Conservation (phyloP, 2,113 vertebrate genomes). For the Panurus biarmicus region DNA sequence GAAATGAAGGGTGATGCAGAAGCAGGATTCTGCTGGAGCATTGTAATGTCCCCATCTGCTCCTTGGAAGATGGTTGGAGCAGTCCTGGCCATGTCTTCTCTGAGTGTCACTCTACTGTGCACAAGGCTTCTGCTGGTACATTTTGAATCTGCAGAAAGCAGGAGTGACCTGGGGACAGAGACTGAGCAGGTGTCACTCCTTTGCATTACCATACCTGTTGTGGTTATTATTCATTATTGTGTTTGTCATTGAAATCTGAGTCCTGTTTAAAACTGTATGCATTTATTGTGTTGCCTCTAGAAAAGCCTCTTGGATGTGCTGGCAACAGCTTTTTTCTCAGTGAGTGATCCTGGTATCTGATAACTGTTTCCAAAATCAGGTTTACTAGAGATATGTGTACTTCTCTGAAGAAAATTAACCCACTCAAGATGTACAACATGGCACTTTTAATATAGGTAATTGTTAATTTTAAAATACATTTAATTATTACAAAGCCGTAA, state of each 20-base stretch:
- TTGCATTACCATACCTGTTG: fast-evolving
- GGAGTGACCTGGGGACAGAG: background rate
- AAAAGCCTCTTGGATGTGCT: background rate
- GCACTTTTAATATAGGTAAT: background rate
- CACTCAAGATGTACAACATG: background rate
- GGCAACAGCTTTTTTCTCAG: background rate
- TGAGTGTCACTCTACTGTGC: background rate
- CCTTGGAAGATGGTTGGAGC: background rate
- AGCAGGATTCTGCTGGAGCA: background rate
- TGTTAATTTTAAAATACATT: background rate
- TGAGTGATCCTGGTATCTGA: background rate
- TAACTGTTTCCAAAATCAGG: background rate
- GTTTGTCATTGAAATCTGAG: background rate
- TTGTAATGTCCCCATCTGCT: background rate
- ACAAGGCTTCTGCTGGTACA: background rate
- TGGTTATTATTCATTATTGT: background rate
- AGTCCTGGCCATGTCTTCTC: fast-evolving
- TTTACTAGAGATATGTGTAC: background rate
- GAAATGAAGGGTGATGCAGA: background rate
- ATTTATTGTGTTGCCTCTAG: background rate
- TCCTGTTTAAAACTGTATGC: background rate
- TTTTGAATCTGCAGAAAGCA: background rate
- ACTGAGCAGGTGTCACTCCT: background rate
- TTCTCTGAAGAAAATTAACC: background rate
- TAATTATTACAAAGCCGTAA: background rate